Percentiles rank a stretch among this genome's conserved stretches.
Evolutionary conservation across 2,113 vertebrate species (phyloP).

Genomic region (Colinus virginianus): DNA sequence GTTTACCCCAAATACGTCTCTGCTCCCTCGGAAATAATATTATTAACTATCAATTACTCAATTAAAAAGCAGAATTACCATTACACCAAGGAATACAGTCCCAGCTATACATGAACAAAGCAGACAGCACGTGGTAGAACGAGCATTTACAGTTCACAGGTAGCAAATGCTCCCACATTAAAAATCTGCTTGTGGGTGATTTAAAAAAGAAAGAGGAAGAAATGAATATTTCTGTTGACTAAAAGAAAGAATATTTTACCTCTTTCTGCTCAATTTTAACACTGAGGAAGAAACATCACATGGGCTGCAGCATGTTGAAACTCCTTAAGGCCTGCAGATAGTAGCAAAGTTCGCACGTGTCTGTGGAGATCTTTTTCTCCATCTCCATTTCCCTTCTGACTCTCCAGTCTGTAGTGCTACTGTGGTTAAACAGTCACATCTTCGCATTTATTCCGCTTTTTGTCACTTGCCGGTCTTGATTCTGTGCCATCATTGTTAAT

Average conservation of each 20-base stretch:
- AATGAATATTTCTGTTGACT: neutral
- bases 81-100: too few species aligned
- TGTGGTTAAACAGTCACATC: neutral
- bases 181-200: neutral
- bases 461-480: neutral
- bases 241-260: neutral
- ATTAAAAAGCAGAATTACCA: neutral
- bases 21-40: neutral
- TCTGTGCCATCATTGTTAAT: neutral
- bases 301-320: neutral
- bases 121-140: accelerated
- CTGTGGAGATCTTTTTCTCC: neutral
- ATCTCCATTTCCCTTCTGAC: neutral
- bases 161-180: neutral
- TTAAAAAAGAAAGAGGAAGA: neutral
- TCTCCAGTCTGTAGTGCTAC: neutral
- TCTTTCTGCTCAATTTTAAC: neutral
- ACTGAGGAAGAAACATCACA: neutral
- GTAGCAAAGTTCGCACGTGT: neutral
- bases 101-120: neutral
- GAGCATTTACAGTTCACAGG: neutral
- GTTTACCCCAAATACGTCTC: neutral
- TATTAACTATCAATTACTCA: neutral
- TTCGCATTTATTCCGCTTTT: neutral
- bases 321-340: neutral